A percentile compares a stretch with the other conserved stretches of the same genome.
Conservation (phyloP, 2,797 vertebrate genomes). For the Hephaestus fuliginosus region DNA sequence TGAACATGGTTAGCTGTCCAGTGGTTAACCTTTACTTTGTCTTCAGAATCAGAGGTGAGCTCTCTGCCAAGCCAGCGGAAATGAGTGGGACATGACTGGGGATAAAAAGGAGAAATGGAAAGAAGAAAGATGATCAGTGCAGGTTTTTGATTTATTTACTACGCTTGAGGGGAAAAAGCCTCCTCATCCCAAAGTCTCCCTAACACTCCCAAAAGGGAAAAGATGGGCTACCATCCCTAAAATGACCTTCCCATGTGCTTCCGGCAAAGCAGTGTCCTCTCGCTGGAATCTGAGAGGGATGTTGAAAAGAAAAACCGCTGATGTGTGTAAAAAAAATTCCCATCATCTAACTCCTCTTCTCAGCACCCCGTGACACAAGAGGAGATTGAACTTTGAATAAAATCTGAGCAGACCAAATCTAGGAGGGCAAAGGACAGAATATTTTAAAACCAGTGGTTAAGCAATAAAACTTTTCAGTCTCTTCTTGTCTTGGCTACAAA, state of each 20-base stretch:
- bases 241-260: slow-evolving; percentile 77
- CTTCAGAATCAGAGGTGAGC: slow-evolving; percentile 16
- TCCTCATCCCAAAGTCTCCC: slow-evolving; percentile 34
- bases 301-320: slow-evolving; percentile 24
- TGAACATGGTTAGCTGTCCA: slow-evolving; percentile 36
- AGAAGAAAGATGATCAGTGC: slow-evolving; percentile 48
- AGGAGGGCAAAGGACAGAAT: background rate
- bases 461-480: background rate
- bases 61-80: slow-evolving; percentile 61
- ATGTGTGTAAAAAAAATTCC: slow-evolving; percentile 17
- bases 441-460: slow-evolving; percentile 6
- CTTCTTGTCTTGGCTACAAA: slow-evolving; percentile 2
- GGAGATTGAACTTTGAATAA: background rate
- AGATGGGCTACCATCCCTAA: slow-evolving; percentile 54
- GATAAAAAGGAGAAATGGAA: slow-evolving; percentile 52
- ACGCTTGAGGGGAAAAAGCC: slow-evolving; percentile 32
- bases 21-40: slow-evolving; percentile 64
- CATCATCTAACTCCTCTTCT: slow-evolving; percentile 23
- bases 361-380: slow-evolving; percentile 2
- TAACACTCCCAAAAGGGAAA: slow-evolving; percentile 31
- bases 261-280: slow-evolving; percentile 34
- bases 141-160: slow-evolving; percentile 67
- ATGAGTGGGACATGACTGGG: slow-evolving; percentile 34
- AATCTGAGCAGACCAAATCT: background rate
- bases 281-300: slow-evolving; percentile 39